Evolutionary conservation across 1,140 invertebrate genomes (phyloP), one percentile per base, ranked within the genome.

Genomic region (Drosophila ercepeae): DNA sequence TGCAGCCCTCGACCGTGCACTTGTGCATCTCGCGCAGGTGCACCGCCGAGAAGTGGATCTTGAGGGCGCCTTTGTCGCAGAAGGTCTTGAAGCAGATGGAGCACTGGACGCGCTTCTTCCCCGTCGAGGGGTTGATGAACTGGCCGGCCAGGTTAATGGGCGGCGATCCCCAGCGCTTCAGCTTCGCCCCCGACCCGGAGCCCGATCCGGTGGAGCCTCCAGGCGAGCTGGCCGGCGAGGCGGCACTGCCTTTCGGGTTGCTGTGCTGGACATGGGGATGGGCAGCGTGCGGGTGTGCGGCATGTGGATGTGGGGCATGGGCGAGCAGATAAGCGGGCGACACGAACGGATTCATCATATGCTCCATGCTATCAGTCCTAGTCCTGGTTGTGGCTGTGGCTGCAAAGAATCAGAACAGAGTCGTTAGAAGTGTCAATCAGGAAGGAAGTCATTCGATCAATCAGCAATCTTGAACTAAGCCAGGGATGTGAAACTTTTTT

Each of bases 21-120:
- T 94, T 94, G 91, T 95, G 95, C 94, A 96, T 94, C 90, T 96
- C 95, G 4, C 94, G 91, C 48, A 95, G 82, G 88, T 97, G 96
- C 34, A 99, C 99, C 0, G 99, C 99, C 50, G 98, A 99, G 90
- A 99, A 99, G 90, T 99, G 99, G 27, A 99, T 99, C 93, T 99
- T 99, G 4, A 99, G 93, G 5, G 99, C 99, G 51, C 98, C 98
- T 92, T 99, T 99, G 92, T 99, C 99, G 94, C 99, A 99, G 92
- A 99, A 99, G 63, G 98, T 99, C 91, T 99, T 99, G 49, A 99
- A 94, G 91, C 99, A 99, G 45, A 98, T 98, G 90, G 98, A 98
- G 92, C 99, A 99, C 91, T 99, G 97, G 42, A 99, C 98, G 75
- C 99, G 94, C 91, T 99, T 99, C 92, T 98, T 98, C 13, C 97